Evolutionary conservation across 2,888 invertebrate species (phyloP).

Genomic region (Laspeyria flexula): DNA sequence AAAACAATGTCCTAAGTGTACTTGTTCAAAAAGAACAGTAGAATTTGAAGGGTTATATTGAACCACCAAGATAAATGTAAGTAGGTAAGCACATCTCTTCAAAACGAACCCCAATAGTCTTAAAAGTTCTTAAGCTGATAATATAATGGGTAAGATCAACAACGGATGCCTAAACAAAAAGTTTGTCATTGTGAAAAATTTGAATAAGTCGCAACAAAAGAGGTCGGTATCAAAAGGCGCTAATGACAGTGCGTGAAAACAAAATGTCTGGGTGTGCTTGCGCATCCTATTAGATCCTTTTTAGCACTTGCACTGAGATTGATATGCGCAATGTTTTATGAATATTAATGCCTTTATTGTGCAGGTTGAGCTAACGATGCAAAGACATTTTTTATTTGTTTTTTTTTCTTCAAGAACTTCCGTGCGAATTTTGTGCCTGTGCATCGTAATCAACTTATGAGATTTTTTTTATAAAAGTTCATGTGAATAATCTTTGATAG

Average conservation of each 20-base stretch:
- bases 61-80: too few species aligned
- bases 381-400: constrained; percentile 38
- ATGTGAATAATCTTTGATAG: constrained; percentile 7
- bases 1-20: too few species aligned
- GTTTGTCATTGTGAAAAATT: constrained; percentile 72
- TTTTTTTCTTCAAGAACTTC: constrained; percentile 56
- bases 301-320: constrained; percentile 79
- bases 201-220: constrained; percentile 65
- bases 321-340: constrained; percentile 83
- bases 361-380: constrained; percentile 68
- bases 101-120: constrained; percentile 1
- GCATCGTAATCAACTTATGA: constrained; percentile 10
- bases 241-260: constrained; percentile 78
- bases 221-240: constrained; percentile 65
- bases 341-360: constrained; percentile 74
- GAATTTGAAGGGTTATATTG: too few species aligned
- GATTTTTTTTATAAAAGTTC: neutral
- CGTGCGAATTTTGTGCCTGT: constrained; percentile 67
- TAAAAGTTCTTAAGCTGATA: constrained; percentile 36
- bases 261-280: constrained; percentile 74
- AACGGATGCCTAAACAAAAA: constrained; percentile 77
- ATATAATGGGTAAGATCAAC: constrained; percentile 31
- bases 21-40: too few species aligned
- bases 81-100: too few species aligned
- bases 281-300: constrained; percentile 79